Evolutionary conservation across 2,888 invertebrate genomes (phyloP), one percentile per base, ranked within the genome.

Genomic region (Ptilodon capucinus): DNA sequence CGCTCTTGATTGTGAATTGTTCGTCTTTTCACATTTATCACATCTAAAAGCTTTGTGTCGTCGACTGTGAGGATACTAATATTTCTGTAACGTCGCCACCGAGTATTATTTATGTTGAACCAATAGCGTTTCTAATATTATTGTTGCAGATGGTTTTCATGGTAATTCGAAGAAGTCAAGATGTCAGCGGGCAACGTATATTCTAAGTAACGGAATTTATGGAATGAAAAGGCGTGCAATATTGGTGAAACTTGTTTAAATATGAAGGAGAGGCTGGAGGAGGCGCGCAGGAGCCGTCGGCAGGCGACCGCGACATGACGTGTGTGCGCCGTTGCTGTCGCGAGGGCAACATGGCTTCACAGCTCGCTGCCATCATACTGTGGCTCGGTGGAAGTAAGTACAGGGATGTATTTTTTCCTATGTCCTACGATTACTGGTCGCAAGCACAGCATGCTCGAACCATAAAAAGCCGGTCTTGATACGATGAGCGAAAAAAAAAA

Each of bases 361-460:
- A 74, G 67, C 74, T 88, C 39, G 83, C 82, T 49, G 83, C 86
- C 58, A 73, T 88, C 51, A 68, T 90, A 66, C 54, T 89, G 70
- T 90, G 90, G 89, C 81, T 90, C 47, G 81, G 81, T 67, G 87
- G 88, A 78, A 87, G 90, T 90, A 71, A 89, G 90, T 82, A 60
- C 48, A n/a, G n/a, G n/a, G n/a, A n/a, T n/a, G n/a, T n/a, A n/a
- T n/a, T n/a, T n/a, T n/a, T n/a, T n/a, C n/a, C n/a, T n/a, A n/a
- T n/a, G n/a, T n/a, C n/a, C n/a, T n/a, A n/a, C n/a, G n/a, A n/a
- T n/a, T n/a, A n/a, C n/a, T n/a, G n/a, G n/a, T n/a, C n/a, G n/a
- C n/a, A n/a, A n/a, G n/a, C n/a, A n/a, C n/a, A n/a, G n/a, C n/a
- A n/a, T n/a, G n/a, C n/a, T n/a, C n/a, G n/a, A n/a, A n/a, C n/a